phyloP scores from a whole-genome alignment of 2,797 vertebrate species.

The Pagetopsis macropterus region DNA sequence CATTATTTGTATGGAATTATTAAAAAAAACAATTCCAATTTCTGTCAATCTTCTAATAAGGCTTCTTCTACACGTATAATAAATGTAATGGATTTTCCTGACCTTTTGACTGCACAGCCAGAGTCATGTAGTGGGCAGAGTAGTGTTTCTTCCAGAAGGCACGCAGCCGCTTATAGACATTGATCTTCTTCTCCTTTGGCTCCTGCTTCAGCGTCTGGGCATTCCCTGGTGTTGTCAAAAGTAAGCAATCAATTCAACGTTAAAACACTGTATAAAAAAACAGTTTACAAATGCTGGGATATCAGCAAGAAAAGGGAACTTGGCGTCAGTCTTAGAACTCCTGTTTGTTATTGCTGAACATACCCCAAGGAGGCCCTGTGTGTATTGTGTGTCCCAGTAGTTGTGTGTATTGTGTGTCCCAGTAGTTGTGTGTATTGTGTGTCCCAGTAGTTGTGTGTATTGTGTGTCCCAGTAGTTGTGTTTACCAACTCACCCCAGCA shows the following conservation, averaged over 20 bases:
- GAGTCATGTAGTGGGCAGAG: constrained; percentile 97
- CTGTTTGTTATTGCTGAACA: constrained; percentile 60
- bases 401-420: constrained; percentile 63
- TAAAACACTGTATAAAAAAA: constrained; percentile 2
- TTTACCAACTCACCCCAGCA: constrained; percentile 91
- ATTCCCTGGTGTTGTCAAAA: constrained; percentile 84
- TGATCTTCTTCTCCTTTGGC: constrained; percentile 92
- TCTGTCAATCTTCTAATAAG: constrained; percentile 18
- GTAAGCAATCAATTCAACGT: constrained; percentile 41
- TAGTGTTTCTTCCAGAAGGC: constrained; percentile 96
- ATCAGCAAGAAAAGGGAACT: constrained; percentile 38
- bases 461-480: constrained; percentile 61
- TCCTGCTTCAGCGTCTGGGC: constrained; percentile 93
- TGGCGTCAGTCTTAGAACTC: constrained; percentile 35
- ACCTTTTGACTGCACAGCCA: constrained; percentile 97
- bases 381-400: constrained; percentile 58
- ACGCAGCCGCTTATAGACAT: constrained; percentile 90
- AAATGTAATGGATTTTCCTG: constrained; percentile 43
- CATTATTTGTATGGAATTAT: constrained; percentile 27
- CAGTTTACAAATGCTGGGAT: constrained; percentile 20
- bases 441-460: too few relatives aligned
- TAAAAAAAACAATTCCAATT: constrained; percentile 27
- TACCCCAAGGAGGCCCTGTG: constrained; percentile 57
- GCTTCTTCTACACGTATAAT: constrained; percentile 8
- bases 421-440: constrained; percentile 61